Percentiles rank a stretch among this genome's conserved stretches.
Evolutionary conservation across 2,113 vertebrate species (phyloP).

Genomic region (cattle (Bos taurus)): DNA sequence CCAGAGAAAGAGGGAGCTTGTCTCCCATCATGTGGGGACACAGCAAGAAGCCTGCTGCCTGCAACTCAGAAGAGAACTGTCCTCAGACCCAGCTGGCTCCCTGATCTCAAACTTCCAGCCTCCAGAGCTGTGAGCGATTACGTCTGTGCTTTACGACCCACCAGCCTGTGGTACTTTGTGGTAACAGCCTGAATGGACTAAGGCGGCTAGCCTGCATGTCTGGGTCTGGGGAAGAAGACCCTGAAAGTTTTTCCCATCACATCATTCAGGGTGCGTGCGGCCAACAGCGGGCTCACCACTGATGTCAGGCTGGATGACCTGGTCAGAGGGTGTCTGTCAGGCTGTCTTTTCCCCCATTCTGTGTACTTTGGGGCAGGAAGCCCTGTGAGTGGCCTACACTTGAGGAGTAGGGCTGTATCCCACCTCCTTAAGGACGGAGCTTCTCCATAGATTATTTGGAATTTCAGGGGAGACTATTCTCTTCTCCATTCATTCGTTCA

Average conservation of each 20-base stretch:
- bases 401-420: too few relatives aligned
- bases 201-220: background rate
- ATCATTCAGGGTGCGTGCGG: accelerated
- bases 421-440: accelerated
- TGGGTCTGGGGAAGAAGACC: background rate
- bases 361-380: background rate
- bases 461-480: background rate
- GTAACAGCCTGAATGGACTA: too few relatives aligned
- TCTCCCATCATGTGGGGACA: accelerated
- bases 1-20: background rate
- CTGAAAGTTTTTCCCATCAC: background rate
- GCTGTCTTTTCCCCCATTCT: too few relatives aligned
- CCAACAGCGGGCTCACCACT: accelerated
- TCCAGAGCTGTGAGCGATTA: background rate
- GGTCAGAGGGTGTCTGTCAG: accelerated
- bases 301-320: accelerated
- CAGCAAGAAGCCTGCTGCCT: accelerated
- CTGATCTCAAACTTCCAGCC: background rate
- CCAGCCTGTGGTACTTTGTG: background rate
- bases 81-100: background rate
- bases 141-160: background rate
- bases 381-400: accelerated
- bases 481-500: background rate
- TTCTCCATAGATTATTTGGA: background rate
- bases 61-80: too few relatives aligned